Base-by-base conservation (phyloP, 2,888 invertebrate genomes). In the Cheiracanthium punctorium region DNA sequence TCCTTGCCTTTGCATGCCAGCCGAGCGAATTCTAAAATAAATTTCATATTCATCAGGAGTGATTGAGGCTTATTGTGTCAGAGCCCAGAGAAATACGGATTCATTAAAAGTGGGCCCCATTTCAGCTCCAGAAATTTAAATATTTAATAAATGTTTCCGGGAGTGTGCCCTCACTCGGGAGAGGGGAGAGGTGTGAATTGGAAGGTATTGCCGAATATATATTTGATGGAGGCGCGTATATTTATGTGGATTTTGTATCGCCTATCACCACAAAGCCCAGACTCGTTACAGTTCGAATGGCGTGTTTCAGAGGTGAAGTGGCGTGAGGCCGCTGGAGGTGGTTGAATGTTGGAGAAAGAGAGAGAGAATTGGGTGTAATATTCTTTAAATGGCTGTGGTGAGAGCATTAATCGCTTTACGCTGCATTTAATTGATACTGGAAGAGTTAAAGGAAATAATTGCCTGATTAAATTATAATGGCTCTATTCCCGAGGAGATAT, bases 11-110 rank as follows among this genome's bases (percentile, higher is more conserved):
- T 5, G 37, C 5, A 37, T 8, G 5, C 12, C 37, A 37, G 37
- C 48, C 48, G 12, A 14, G 58, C 24, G 37, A 37, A 10, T 24
- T 7, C 58, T 17, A 24, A 82, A 85, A 70, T 85, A 80, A 85
- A 85, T 85, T 85, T 85, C 73, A 77, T 85, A 85, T 85, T 85
- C 84, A 85, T 84, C 82, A 73, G 72, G 72, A 84, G 82, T 84
- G 77, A 84, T 85, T 85, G 84, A 79, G 84, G 84, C 84, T 85
- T 80, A 85, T 79, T 79, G 79, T 43, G 43, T 72, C 82, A 77
- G 65, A 84, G 79, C 79, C 84, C 70, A 58, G 79, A 69, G 84
- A 85, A 85, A 85, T 85, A 85, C 79, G 77, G 48, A 58, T 58
- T 79, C 84, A 85, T 85, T 85, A 85, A 79, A 85, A 80, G 58